Percentiles rank a stretch among this genome's conserved stretches.
These are phyloP conservation scores for Trissonchulus sp. DNA, from an alignment of 2,888 invertebrate genomes.

Conservation along the genomic window DNA sequence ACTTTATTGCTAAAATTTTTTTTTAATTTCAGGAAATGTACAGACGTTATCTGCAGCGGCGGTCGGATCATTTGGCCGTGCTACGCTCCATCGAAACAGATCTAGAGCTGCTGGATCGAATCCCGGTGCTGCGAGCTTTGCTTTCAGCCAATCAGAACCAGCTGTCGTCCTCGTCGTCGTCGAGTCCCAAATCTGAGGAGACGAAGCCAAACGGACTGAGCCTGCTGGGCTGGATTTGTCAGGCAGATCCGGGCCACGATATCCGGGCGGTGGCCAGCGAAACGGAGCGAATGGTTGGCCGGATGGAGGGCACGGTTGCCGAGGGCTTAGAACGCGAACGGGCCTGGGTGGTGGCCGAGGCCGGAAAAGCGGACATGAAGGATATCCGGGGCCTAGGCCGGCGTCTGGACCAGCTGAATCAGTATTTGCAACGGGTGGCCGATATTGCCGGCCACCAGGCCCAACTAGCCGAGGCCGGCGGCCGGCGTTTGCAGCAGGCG, in stretches of 20 bases:
- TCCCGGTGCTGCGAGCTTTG: conserved; percentile 13
- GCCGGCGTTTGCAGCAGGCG: not conserved
- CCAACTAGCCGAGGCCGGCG: not conserved
- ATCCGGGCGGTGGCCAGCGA: not conserved
- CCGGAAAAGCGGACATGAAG: conserved; percentile 26
- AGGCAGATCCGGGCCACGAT: not conserved
- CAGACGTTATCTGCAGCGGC: not conserved
- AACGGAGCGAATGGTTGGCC: not conserved
- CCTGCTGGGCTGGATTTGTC: not conserved
- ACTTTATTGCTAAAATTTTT: not conserved
- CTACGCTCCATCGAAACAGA: conserved; percentile 24
- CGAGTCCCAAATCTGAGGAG: not conserved
- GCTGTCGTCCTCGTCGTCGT: not conserved
- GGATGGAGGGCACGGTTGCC: conserved; percentile 9
- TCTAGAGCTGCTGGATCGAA: conserved; percentile 18
- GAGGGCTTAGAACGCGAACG: conserved; percentile 9
- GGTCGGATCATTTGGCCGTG: not conserved
- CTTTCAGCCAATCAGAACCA: not conserved
- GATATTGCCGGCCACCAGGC: not conserved
- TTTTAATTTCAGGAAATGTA: too few species aligned
- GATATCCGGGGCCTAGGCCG: conserved; percentile 33
- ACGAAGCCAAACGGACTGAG: not conserved
- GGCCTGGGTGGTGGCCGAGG: not conserved
- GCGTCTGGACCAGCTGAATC: conserved; percentile 32
- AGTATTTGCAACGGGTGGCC: conserved; percentile 17